phyloP scores from a whole-genome alignment of 2,797 vertebrate species.

The Pipistrellus kuhlii region DNA sequence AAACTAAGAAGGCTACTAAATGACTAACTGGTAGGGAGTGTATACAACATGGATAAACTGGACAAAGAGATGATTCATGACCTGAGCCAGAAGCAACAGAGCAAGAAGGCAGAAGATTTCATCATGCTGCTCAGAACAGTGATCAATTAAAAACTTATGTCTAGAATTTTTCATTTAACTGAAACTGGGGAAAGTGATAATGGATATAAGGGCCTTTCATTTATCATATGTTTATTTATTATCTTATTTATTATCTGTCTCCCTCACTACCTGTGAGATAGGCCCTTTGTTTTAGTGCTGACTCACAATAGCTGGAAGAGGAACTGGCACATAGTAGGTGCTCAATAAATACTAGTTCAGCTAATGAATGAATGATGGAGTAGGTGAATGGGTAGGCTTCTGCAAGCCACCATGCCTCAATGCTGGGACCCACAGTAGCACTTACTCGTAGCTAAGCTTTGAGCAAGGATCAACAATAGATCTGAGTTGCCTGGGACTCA shows the following conservation, averaged over 20 bases:
- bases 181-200: background rate
- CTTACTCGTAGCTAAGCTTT: background rate
- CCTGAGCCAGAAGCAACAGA: background rate
- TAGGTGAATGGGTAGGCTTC: background rate
- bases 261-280: background rate
- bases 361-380: background rate
- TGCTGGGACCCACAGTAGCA: background rate
- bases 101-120: background rate
- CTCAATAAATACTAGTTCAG: background rate
- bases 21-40: background rate
- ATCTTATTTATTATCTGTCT: background rate
- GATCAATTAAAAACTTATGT: background rate
- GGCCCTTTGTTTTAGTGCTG: too few species aligned
- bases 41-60: background rate
- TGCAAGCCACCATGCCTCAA: background rate
- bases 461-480: background rate
- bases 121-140: background rate
- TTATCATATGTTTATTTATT: background rate
- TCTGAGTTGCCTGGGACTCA: background rate
- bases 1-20: background rate
- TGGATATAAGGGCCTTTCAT: background rate
- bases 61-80: background rate
- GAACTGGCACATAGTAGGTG: background rate
- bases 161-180: background rate
- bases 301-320: background rate